Evolutionary conservation across 2,797 vertebrate genomes (phyloP).

Genomic region (Nannoperca obscura): DNA sequence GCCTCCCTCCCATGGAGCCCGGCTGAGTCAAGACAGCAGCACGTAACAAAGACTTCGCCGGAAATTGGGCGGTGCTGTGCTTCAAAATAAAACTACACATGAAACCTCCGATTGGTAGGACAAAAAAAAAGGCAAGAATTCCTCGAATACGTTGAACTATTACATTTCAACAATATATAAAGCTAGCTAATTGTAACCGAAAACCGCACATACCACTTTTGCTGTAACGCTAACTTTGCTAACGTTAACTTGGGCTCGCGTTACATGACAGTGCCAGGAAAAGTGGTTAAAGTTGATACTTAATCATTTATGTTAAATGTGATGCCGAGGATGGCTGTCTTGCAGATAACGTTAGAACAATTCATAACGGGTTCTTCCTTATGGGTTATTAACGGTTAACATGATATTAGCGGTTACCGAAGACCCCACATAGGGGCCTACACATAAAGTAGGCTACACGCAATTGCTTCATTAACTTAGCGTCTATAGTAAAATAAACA

Average conservation of each 20-base stretch:
- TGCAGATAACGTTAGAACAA: not conserved
- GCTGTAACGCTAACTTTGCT: too few relatives aligned
- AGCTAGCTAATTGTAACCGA: not conserved
- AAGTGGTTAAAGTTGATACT: not conserved
- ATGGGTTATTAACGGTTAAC: not conserved
- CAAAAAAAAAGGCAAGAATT: not conserved
- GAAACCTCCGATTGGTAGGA: not conserved
- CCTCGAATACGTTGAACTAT: not conserved
- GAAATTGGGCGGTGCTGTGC: not conserved
- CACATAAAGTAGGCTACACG: too few relatives aligned
- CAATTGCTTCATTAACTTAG: not conserved
- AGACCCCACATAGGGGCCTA: too few relatives aligned
- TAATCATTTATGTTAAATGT: not conserved
- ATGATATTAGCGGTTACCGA: not conserved
- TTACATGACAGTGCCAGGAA: too few relatives aligned
- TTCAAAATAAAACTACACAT: slow-evolving; percentile 29
- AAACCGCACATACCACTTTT: not conserved
- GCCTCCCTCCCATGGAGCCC: slow-evolving; percentile 59
- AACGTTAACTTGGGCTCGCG: too few relatives aligned
- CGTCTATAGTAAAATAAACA: not conserved
- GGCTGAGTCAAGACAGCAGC: slow-evolving; percentile 37
- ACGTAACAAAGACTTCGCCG: not conserved
- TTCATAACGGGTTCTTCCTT: not conserved
- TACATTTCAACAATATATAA: too few relatives aligned
- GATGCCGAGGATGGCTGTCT: not conserved